phyloP scores from a whole-genome alignment of 2,113 vertebrate genomes.

The Damaliscus lunatus region DNA sequence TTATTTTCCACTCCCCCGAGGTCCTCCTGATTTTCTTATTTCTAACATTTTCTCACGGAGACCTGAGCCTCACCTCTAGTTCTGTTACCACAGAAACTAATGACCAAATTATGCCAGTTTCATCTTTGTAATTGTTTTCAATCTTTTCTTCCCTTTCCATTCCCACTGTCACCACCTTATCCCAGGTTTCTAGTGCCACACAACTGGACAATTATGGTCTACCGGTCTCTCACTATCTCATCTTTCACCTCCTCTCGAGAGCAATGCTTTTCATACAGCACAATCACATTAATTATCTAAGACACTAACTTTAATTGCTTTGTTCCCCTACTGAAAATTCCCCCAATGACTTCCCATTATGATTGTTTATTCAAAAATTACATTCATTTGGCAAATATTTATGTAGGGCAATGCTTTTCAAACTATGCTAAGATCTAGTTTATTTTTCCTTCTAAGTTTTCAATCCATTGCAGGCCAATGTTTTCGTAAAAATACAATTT shows the following conservation, averaged over 20 bases:
- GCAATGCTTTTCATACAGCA: neutral
- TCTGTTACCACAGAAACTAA: neutral
- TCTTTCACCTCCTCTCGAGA: neutral
- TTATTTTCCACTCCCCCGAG: neutral
- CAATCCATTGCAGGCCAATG: neutral
- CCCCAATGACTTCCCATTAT: neutral
- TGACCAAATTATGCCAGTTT: neutral
- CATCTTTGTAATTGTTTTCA: neutral
- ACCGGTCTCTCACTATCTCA: neutral
- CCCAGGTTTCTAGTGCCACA: neutral
- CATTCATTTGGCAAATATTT: constrained; percentile 18
- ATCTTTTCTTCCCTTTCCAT: neutral
- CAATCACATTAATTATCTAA: neutral
- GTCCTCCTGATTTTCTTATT: neutral
- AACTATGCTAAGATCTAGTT: neutral
- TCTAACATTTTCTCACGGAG: neutral
- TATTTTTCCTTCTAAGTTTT: neutral
- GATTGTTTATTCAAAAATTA: constrained; percentile 2
- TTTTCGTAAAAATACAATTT: neutral
- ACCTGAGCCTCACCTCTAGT: neutral
- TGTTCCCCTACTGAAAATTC: neutral
- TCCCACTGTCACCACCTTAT: neutral
- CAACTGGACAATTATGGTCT: neutral
- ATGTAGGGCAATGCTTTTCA: neutral
- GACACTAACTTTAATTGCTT: neutral